Percentiles rank a stretch among this genome's conserved stretches.
phyloP scores from a whole-genome alignment of 2,797 vertebrate species.

The Euphonia xanthogaster region DNA sequence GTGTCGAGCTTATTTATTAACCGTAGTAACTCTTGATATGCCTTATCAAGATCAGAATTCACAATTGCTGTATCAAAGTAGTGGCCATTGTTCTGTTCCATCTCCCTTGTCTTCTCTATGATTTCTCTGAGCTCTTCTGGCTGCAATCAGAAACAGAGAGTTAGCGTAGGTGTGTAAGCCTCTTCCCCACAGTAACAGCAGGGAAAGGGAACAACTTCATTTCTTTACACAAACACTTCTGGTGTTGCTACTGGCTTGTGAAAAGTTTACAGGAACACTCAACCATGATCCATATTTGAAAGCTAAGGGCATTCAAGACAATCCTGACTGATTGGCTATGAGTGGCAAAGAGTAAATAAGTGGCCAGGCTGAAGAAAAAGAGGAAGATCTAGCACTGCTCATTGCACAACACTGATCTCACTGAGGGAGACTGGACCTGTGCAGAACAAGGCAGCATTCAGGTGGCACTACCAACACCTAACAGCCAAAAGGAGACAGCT shows the following conservation, averaged over 20 bases:
- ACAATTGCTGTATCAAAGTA: constrained; percentile 94
- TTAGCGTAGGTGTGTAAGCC: not conserved
- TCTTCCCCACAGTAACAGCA: not conserved
- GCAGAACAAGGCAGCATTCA: not conserved
- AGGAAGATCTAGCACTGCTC: not conserved
- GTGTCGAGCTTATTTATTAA: constrained; percentile 98
- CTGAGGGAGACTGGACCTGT: not conserved
- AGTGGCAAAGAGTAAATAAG: not conserved
- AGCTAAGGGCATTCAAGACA: not conserved
- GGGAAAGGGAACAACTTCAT: not conserved
- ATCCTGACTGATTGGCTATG: not conserved
- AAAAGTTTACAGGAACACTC: not conserved
- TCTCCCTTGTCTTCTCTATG: constrained; percentile 96
- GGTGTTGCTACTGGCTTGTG: not conserved
- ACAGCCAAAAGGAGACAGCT: not conserved
- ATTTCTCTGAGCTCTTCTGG: constrained; percentile 93
- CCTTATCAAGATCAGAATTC: constrained; percentile 93
- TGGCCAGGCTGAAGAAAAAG: not conserved
- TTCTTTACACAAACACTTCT: not conserved
- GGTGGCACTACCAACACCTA: not conserved
- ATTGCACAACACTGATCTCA: not conserved
- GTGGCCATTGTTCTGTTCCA: constrained; percentile 97
- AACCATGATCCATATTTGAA: not conserved
- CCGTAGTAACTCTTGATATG: constrained; percentile 88
- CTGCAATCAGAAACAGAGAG: constrained; percentile 72